A percentile compares a stretch with the other conserved stretches of the same genome.
phyloP scores from a whole-genome alignment of 2,888 invertebrate genomes.

The Ptychoptera albimana region DNA sequence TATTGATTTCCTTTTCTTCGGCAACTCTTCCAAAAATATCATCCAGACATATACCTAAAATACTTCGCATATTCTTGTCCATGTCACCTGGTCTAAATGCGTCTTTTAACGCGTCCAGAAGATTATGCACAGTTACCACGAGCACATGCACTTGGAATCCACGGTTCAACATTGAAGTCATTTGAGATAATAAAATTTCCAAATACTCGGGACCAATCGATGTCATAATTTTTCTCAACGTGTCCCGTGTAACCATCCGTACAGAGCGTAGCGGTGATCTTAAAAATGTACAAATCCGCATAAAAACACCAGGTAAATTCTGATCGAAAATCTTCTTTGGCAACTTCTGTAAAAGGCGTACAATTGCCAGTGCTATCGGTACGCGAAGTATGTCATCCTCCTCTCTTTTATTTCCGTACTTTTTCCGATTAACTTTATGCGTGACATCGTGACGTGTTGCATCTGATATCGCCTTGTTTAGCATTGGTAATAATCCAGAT shows the following conservation, averaged over 20 bases:
- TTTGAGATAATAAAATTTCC: conserved; percentile 58
- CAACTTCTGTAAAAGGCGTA: conserved; percentile 76
- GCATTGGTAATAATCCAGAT: conserved; percentile 57
- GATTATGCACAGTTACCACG: conserved; percentile 71
- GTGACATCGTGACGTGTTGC: conserved; percentile 56
- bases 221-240: conserved; percentile 80
- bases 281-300: conserved; percentile 80
- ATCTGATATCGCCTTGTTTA: conserved; percentile 54
- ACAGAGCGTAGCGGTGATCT: conserved; percentile 80
- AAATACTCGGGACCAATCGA: conserved; percentile 73
- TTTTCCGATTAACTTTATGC: conserved; percentile 62
- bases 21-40: conserved; percentile 78
- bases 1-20: conserved; percentile 84
- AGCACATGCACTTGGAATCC: conserved; percentile 93
- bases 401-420: conserved; percentile 55
- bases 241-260: conserved; percentile 68
- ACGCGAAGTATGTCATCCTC: conserved; percentile 80
- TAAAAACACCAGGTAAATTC: conserved; percentile 69
- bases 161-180: conserved; percentile 61
- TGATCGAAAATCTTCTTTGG: conserved; percentile 58
- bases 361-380: conserved; percentile 83
- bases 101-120: conserved; percentile 55
- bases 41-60: conserved; percentile 68
- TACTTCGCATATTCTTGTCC: conserved; percentile 57
- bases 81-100: conserved; percentile 61